Percentiles rank a stretch among this genome's conserved stretches.
phyloP scores from a whole-genome alignment of 2,797 vertebrate species.

The Simalia tracyae region DNA sequence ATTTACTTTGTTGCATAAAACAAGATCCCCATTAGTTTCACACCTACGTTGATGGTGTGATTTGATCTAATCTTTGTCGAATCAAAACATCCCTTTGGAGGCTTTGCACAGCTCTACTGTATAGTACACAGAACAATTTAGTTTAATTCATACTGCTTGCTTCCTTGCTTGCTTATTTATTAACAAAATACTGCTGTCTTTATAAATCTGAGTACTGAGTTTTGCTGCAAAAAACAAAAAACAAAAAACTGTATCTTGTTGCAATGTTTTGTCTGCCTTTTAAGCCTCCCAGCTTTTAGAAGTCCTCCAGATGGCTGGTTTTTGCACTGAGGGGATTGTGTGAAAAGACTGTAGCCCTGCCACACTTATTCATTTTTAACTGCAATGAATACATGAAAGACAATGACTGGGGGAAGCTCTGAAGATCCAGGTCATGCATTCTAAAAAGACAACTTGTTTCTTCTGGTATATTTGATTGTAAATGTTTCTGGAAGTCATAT shows the following conservation, averaged over 20 bases:
- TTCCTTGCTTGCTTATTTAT: not conserved
- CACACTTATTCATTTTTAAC: conserved; percentile 17
- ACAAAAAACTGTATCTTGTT: not conserved
- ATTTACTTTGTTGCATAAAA: not conserved
- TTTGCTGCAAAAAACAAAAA: not conserved
- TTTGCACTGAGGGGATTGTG: not conserved
- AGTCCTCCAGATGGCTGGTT: not conserved
- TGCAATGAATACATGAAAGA: not conserved
- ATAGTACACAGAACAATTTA: conserved; percentile 12
- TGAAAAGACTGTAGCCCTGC: conserved; percentile 6
- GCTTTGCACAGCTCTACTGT: not conserved
- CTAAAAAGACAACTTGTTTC: conserved; percentile 21
- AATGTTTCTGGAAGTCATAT: conserved; percentile 19
- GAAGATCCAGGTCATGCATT: not conserved
- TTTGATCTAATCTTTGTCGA: not conserved
- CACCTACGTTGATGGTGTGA: not conserved
- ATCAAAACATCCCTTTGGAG: not conserved
- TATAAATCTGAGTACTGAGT: not conserved
- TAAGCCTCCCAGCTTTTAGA: not conserved
- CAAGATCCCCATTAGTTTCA: not conserved
- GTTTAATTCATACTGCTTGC: not conserved
- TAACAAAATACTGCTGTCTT: not conserved
- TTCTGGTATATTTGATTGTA: conserved; percentile 22
- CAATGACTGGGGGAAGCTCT: conserved; percentile 8
- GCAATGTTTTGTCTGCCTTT: not conserved